Conservation (phyloP, 1,140 invertebrate genomes). For the Venturia canescens region DNA sequence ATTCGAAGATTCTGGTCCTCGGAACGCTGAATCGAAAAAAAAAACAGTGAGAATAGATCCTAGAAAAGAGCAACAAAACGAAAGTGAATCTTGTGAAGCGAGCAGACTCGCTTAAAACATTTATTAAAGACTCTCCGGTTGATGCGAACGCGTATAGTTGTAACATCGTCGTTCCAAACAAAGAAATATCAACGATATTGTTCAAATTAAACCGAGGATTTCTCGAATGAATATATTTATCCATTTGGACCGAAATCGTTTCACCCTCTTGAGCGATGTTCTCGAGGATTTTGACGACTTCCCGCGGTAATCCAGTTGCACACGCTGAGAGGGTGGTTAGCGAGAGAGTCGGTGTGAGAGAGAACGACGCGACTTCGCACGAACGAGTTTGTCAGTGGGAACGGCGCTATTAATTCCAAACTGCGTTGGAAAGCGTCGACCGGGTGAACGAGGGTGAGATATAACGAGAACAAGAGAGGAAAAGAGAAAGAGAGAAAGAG, state of each 20-base stretch:
- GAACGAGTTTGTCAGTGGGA: slow-evolving; percentile 64
- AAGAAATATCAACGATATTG: neutral
- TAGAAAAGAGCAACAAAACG: no score
- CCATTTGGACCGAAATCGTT: slow-evolving; percentile 31
- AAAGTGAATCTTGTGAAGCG: no score
- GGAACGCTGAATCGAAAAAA: neutral
- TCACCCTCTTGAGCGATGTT: slow-evolving; percentile 9
- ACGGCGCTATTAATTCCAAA: slow-evolving; percentile 67
- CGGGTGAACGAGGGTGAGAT: slow-evolving; percentile 39
- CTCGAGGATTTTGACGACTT: slow-evolving; percentile 53
- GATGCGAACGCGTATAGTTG: no score
- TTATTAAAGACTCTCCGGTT: no score
- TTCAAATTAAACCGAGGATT: neutral
- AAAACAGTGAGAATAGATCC: no score
- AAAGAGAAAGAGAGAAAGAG: slow-evolving; percentile 17
- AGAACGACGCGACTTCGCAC: slow-evolving; percentile 46
- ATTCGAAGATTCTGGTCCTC: neutral
- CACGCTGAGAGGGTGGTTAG: slow-evolving; percentile 45
- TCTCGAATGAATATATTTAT: neutral
- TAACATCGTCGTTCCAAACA: no score
- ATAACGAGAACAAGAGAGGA: slow-evolving; percentile 17
- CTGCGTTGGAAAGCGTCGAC: slow-evolving; percentile 60
- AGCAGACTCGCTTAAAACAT: no score
- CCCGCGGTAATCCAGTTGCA: slow-evolving; percentile 65
- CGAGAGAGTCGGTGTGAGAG: slow-evolving; percentile 1